phyloP scores from a whole-genome alignment of 2,888 invertebrate species.

The Heliconius hortense region DNA sequence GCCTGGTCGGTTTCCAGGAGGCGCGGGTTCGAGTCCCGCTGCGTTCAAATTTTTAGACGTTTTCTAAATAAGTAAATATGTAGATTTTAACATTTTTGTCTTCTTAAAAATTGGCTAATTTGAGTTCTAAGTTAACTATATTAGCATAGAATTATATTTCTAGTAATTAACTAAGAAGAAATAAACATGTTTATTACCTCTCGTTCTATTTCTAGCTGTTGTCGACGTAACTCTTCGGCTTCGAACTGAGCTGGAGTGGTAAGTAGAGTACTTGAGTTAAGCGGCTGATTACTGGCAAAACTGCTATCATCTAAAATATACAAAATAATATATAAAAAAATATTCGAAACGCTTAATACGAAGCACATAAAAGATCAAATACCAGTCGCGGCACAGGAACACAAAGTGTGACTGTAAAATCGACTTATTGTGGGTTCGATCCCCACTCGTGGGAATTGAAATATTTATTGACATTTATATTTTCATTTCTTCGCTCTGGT shows the following conservation, averaged over 20 bases:
- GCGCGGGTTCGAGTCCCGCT: too few species aligned
- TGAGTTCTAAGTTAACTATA: too few species aligned
- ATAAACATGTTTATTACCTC: slow-evolving; percentile 56
- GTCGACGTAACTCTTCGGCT: slow-evolving; percentile 69
- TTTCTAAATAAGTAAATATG: too few species aligned
- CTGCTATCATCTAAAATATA: slow-evolving; percentile 37
- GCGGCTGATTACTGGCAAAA: slow-evolving; percentile 38
- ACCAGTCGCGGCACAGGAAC: too few species aligned
- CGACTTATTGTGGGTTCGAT: too few species aligned
- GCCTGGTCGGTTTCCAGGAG: too few species aligned
- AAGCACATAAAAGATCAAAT: background rate
- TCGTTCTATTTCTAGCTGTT: slow-evolving; percentile 73
- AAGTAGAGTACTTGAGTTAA: slow-evolving; percentile 45
- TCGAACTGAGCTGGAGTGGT: slow-evolving; percentile 58
- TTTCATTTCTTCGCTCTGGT: too few species aligned
- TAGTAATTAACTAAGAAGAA: background rate
- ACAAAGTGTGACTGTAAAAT: too few species aligned
- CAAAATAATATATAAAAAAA: background rate
- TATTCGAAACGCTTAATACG: background rate
- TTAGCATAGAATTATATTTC: background rate
- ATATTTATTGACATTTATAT: too few species aligned
- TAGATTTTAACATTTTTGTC: background rate
- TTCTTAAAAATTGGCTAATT: too few species aligned
- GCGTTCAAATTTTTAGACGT: too few species aligned
- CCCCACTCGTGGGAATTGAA: too few species aligned